Conservation (phyloP, 2,113 vertebrate genomes). For the Sinocyclocheilus maitianheensis region DNA sequence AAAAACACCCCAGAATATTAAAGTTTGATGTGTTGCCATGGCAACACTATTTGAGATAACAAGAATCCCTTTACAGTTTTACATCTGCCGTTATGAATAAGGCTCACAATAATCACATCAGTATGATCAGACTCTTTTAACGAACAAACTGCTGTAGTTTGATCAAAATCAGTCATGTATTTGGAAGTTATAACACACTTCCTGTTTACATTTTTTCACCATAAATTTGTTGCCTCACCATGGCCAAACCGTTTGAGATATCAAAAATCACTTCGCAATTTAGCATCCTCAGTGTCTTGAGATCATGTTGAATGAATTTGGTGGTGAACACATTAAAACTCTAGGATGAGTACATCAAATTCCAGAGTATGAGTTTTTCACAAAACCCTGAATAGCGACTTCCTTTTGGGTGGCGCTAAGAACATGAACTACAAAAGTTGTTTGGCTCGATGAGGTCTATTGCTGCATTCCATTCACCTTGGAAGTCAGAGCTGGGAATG, state of each 20-base stretch:
- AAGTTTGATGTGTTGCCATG: too few species aligned
- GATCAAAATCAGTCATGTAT: neutral
- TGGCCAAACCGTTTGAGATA: neutral
- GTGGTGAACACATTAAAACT: neutral
- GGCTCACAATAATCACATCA: too few species aligned
- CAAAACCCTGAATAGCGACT: too few species aligned
- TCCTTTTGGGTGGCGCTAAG: neutral
- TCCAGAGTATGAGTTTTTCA: neutral
- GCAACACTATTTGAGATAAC: too few species aligned
- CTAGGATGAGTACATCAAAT: neutral
- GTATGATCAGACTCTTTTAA: neutral
- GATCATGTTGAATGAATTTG: neutral
- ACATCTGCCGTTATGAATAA: too few species aligned
- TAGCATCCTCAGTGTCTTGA: neutral
- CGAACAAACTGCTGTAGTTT: neutral
- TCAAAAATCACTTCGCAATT: neutral
- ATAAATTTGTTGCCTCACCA: neutral
- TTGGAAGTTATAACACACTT: neutral
- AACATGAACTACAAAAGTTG: neutral
- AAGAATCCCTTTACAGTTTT: too few species aligned
- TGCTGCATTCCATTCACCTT: too few species aligned
- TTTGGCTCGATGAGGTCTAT: neutral
- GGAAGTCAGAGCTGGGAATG: too few species aligned
- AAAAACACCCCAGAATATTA: too few species aligned
- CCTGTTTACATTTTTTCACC: neutral